phyloP scores from a whole-genome alignment of 35 echinoderm and acorn worm genomes.

The Eucidaris tribuloides region DNA sequence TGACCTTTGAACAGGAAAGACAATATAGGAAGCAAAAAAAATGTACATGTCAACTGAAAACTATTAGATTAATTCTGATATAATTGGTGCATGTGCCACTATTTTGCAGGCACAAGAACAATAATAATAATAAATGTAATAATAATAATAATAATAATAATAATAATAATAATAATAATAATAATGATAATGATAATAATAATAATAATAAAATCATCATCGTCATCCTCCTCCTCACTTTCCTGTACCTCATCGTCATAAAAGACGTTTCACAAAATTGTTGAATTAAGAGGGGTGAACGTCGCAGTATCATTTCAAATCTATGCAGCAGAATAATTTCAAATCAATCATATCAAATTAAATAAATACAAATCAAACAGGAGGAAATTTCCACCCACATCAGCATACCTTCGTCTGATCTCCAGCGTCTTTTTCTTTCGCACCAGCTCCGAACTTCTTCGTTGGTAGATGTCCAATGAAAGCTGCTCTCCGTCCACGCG shows the following conservation, averaged over 20 bases:
- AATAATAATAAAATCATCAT: no score
- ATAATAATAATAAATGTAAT: background rate
- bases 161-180: background rate
- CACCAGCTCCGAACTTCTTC: background rate
- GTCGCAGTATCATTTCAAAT: background rate
- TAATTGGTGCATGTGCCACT: background rate
- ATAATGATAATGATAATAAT: background rate
- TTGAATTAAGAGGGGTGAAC: background rate
- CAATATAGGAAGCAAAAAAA: background rate
- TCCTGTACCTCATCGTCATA: no score
- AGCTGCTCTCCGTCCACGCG: background rate
- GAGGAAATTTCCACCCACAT: background rate
- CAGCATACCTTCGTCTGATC: background rate
- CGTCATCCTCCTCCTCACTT: no score
- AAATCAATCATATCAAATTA: background rate
- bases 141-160: background rate
- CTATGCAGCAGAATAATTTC: background rate
- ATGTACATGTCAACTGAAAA: background rate
- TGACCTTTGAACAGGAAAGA: background rate
- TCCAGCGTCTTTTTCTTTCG: background rate
- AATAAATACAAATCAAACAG: background rate
- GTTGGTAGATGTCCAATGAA: background rate
- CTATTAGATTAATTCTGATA: background rate
- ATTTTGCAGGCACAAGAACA: background rate
- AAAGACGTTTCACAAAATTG: no score